Percentiles rank a stretch among this genome's conserved stretches.
phyloP scores from a whole-genome alignment of 2,797 vertebrate genomes.

The Staurois parvus region DNA sequence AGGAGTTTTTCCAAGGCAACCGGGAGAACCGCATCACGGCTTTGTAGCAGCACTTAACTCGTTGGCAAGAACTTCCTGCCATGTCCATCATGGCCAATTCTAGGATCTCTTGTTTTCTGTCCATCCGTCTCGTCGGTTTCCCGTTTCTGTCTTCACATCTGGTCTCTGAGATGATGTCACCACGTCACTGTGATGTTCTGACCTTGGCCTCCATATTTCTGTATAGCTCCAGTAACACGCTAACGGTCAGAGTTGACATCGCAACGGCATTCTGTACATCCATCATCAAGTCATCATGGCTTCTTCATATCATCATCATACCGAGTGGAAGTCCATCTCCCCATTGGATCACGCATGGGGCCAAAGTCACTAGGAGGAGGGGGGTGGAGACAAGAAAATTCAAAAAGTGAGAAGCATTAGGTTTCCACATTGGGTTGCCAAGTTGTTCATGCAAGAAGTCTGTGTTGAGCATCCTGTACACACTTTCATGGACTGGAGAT shows the following conservation, averaged over 20 bases:
- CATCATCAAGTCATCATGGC: constrained; percentile 31
- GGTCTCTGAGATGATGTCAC: constrained; percentile 15
- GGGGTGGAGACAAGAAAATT: not conserved
- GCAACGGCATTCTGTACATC: constrained; percentile 5
- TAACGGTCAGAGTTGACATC: not conserved
- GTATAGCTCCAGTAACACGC: constrained; percentile 6
- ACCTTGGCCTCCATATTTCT: not conserved
- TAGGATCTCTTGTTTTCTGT: constrained; percentile 77
- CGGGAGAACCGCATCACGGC: constrained; percentile 16
- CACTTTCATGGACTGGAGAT: not conserved
- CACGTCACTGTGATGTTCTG: constrained; percentile 12
- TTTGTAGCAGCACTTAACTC: constrained; percentile 26
- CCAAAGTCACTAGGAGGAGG: constrained; percentile 5
- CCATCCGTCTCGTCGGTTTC: constrained; percentile 53
- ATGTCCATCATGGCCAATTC: constrained; percentile 71
- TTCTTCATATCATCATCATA: constrained; percentile 28
- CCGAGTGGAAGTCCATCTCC: constrained; percentile 12
- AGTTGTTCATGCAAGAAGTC: not conserved
- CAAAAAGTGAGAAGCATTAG: not conserved
- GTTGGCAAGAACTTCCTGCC: constrained; percentile 33
- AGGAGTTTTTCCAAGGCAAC: constrained; percentile 36
- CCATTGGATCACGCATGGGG: constrained; percentile 3
- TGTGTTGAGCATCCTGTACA: not conserved
- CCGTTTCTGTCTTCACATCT: not conserved
- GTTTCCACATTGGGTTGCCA: not conserved